Percentiles rank a stretch among this genome's conserved stretches.
These are phyloP conservation scores for Clunio marinus DNA, from an alignment of 2,888 invertebrate genomes.

Conservation along the genomic window DNA sequence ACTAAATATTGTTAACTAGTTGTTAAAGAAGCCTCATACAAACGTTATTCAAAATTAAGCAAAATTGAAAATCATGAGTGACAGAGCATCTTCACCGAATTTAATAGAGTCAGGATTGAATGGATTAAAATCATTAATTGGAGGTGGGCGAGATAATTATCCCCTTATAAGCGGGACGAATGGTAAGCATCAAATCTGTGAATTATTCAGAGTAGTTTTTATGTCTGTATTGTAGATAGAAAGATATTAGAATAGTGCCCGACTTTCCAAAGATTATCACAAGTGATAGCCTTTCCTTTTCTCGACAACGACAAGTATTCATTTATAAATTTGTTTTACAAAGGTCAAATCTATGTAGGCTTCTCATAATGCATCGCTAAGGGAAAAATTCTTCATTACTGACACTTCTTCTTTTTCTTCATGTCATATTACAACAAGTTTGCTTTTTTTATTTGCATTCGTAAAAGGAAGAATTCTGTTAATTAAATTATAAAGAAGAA, in stretches of 20 bases:
- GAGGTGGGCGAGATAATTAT: slow-evolving; percentile 70
- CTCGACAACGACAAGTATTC: neutral
- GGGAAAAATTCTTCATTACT: too few species aligned
- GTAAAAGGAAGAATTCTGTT: too few species aligned
- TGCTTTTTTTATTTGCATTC: too few species aligned
- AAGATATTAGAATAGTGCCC: neutral
- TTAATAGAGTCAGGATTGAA: slow-evolving; percentile 83
- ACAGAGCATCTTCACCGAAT: slow-evolving; percentile 85
- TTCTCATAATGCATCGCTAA: too few species aligned
- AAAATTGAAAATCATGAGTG: slow-evolving; percentile 61
- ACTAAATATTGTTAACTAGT: slow-evolving; percentile 35
- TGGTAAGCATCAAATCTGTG: slow-evolving; percentile 49
- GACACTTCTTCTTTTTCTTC: too few species aligned
- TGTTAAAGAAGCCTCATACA: slow-evolving; percentile 12
- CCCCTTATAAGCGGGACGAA: slow-evolving; percentile 73
- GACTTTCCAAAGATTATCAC: neutral
- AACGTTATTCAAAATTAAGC: neutral
- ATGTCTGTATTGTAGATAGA: neutral
- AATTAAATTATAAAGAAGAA: too few species aligned
- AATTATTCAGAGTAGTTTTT: neutral
- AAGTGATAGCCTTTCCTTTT: neutral
- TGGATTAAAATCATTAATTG: slow-evolving; percentile 79
- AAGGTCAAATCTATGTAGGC: slow-evolving; percentile 22
- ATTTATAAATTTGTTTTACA: neutral
- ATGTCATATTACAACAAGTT: too few species aligned